phyloP scores from a whole-genome alignment of 2,797 vertebrate genomes.

The Myotis daubentonii region DNA sequence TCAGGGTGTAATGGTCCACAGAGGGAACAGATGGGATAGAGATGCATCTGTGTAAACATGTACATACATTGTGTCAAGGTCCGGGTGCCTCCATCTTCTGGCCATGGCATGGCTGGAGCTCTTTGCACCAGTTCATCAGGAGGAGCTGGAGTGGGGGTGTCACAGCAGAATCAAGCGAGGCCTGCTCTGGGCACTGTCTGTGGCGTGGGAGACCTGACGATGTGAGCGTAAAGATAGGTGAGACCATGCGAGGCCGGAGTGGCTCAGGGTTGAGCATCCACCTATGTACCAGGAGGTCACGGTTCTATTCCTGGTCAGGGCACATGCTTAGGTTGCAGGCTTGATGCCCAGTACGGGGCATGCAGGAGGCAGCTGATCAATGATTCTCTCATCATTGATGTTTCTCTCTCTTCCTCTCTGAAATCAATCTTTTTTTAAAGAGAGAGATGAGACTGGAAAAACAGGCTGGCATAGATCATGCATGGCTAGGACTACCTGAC shows the following conservation, averaged over 20 bases:
- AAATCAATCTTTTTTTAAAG: too few relatives aligned
- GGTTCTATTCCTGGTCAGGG: too few relatives aligned
- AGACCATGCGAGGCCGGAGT: too few relatives aligned
- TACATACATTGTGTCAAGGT: too few relatives aligned
- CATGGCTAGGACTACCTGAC: not conserved
- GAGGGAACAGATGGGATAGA: not conserved
- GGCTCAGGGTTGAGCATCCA: too few relatives aligned
- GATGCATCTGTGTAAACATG: not conserved
- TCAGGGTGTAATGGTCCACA: not conserved
- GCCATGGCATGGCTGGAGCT: not conserved
- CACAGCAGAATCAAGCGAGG: not conserved
- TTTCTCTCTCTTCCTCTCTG: too few relatives aligned
- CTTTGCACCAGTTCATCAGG: accelerated
- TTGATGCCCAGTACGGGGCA: too few relatives aligned
- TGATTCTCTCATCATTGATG: too few relatives aligned
- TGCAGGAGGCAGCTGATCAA: too few relatives aligned
- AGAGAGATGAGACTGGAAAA: not conserved
- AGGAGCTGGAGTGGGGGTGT: accelerated
- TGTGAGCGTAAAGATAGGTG: not conserved
- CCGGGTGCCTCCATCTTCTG: not conserved
- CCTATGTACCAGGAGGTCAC: too few relatives aligned
- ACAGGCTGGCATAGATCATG: not conserved
- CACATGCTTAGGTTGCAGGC: too few relatives aligned
- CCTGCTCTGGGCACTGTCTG: not conserved
- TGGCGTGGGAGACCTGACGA: too few relatives aligned